phyloP scores from a whole-genome alignment of 92 coral and sea anemone species.

The Zoanthus sansibaricus region DNA sequence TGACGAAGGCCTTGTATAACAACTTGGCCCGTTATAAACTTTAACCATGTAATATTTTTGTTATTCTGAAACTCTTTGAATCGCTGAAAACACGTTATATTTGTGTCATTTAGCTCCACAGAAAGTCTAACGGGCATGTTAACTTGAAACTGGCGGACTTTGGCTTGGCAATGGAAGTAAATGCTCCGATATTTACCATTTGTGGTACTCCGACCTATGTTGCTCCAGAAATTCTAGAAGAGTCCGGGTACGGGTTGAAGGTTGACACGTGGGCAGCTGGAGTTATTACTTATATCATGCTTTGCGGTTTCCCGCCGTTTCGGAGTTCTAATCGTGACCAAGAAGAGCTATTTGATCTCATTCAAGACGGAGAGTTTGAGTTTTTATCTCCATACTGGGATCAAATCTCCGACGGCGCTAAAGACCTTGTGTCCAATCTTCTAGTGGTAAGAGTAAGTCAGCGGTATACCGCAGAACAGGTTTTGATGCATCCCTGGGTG shows the following conservation, averaged over 20 bases:
- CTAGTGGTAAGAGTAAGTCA: conserved; percentile 76
- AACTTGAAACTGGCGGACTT: conserved; percentile 95
- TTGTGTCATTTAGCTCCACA: conserved; percentile 72
- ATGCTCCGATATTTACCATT: conserved; percentile 89
- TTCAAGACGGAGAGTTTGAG: conserved; percentile 89
- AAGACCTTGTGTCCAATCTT: conserved; percentile 83
- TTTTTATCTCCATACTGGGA: conserved; percentile 99
- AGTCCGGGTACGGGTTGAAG: conserved; percentile 93
- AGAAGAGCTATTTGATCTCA: conserved; percentile 94
- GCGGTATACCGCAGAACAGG: conserved; percentile 84
- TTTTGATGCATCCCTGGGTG: conserved; percentile 86
- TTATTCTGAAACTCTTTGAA: too few species aligned
- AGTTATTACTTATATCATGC: conserved; percentile 96
- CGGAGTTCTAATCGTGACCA: conserved; percentile 98
- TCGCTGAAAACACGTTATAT: too few species aligned
- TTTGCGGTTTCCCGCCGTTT: conserved; percentile 99
- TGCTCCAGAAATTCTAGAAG: conserved; percentile 98
- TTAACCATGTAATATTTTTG: too few species aligned
- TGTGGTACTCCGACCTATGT: conserved; percentile 99
- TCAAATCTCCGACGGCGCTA: conserved; percentile 81
- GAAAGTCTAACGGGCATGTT: conserved; percentile 79
- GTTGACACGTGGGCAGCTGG: conserved; percentile 99
- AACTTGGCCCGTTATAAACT: too few species aligned
- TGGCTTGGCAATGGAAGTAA: conserved; percentile 94
- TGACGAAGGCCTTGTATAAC: too few species aligned